Evolutionary conservation across 92 coral and sea anemone genomes (phyloP).

Genomic region (Ricordea florida): DNA sequence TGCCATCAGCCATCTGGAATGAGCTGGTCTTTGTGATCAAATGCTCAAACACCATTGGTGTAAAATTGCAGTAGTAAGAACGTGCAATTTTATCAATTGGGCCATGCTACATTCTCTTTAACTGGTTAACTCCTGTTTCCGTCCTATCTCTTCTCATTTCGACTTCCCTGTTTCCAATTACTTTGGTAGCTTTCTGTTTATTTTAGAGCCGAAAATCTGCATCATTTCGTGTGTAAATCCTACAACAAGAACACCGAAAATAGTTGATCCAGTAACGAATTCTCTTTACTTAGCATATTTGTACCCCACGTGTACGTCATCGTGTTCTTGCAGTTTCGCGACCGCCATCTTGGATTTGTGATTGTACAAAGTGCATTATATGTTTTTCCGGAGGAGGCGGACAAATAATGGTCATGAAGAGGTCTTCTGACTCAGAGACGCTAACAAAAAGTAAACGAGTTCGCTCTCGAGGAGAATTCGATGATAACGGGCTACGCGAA

Average conservation of each 20-base stretch:
- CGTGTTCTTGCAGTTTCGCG: conserved; percentile 56
- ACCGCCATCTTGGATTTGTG: conserved; percentile 93
- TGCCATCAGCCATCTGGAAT: conserved; percentile 25
- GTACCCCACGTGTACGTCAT: conserved; percentile 98
- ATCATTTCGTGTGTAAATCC: too few species aligned
- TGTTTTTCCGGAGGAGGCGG: conserved; percentile 81
- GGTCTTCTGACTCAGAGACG: conserved; percentile 99
- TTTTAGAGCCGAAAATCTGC: not conserved
- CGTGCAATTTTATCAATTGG: conserved; percentile 1
- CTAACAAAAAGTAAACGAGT: conserved; percentile 88
- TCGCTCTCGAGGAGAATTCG: conserved; percentile 91
- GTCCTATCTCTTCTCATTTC: too few species aligned
- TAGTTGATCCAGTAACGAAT: not conserved
- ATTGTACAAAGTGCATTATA: conserved; percentile 64
- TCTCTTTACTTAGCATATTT: not conserved
- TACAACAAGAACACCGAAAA: too few species aligned
- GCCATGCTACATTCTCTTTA: rapidly evolving
- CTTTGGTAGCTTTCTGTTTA: not conserved
- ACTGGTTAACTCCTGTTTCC: not conserved
- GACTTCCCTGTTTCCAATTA: not conserved
- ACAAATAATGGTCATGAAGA: conserved; percentile 99
- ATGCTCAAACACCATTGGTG: conserved; percentile 40
- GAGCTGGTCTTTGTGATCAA: conserved; percentile 19
- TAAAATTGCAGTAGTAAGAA: not conserved
- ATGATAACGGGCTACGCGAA: conserved; percentile 90